phyloP scores from a whole-genome alignment of 2,888 invertebrate genomes.

The Chrysodeixis includens region DNA sequence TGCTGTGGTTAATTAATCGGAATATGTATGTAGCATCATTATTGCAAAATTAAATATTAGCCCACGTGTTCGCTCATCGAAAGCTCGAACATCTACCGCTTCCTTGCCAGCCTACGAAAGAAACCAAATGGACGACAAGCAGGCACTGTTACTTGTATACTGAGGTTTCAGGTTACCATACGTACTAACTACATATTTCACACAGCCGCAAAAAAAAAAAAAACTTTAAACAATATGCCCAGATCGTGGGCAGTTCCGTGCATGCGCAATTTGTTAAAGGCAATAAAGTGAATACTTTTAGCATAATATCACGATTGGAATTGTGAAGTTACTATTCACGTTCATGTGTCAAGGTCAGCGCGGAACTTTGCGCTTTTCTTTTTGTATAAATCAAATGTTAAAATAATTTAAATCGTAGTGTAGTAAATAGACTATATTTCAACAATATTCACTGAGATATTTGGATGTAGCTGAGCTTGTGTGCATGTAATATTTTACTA shows the following conservation, averaged over 20 bases:
- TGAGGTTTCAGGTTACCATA: neutral
- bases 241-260: neutral
- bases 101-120: neutral
- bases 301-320: neutral
- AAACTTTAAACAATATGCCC: neutral
- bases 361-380: neutral
- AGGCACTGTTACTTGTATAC: neutral
- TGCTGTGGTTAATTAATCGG: neutral
- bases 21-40: neutral
- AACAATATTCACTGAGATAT: neutral
- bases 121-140: conserved; percentile 4
- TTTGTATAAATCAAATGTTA: neutral
- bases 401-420: conserved; percentile 1
- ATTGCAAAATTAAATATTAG: neutral
- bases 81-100: neutral
- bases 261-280: neutral
- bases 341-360: neutral
- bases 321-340: neutral
- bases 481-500: neutral
- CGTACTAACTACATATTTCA: neutral
- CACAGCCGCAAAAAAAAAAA: neutral
- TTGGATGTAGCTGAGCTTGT: neutral
- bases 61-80: neutral
- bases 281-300: neutral
- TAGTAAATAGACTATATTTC: neutral